These are phyloP conservation scores for Drosophila percnosoma DNA, from an alignment of 2,888 invertebrate species.

Conservation along the genomic window DNA sequence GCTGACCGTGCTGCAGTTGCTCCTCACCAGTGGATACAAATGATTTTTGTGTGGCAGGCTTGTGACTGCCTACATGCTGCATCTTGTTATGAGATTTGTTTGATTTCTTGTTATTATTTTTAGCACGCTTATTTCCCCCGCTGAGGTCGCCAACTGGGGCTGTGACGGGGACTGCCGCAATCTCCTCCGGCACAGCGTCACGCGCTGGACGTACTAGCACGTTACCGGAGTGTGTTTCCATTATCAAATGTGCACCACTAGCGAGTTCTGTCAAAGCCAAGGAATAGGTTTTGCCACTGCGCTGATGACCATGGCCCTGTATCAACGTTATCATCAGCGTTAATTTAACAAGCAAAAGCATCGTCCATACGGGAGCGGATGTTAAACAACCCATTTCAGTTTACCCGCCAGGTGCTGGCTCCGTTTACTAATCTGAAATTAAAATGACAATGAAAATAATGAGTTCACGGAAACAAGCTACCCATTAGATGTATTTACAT, in stretches of 20 bases:
- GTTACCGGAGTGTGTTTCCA: slow-evolving; percentile 55
- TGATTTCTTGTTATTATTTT: slow-evolving; percentile 79
- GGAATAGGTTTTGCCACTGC: slow-evolving; percentile 34
- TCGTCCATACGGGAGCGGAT: slow-evolving; percentile 19
- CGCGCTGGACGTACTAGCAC: slow-evolving; percentile 78
- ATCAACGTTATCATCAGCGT: slow-evolving; percentile 49
- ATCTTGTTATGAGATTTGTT: slow-evolving; percentile 63
- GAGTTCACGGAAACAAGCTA: slow-evolving; percentile 7
- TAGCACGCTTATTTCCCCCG: slow-evolving; percentile 44
- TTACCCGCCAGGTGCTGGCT: slow-evolving; percentile 3
- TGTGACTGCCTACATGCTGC: slow-evolving; percentile 43
- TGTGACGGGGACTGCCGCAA: slow-evolving; percentile 2
- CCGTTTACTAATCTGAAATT: slow-evolving; percentile 31
- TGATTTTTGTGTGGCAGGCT: slow-evolving; percentile 52
- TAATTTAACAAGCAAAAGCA: slow-evolving; percentile 50
- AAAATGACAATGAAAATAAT: slow-evolving; percentile 37
- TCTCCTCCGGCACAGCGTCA: slow-evolving; percentile 49
- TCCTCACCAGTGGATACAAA: slow-evolving; percentile 42
- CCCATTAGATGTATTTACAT: neutral
- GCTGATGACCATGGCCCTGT: slow-evolving; percentile 53
- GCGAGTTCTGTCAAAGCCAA: slow-evolving; percentile 26
- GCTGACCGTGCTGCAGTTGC: slow-evolving; percentile 59
- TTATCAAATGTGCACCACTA: slow-evolving; percentile 59
- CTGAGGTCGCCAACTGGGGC: slow-evolving; percentile 1
- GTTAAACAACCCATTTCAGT: slow-evolving; percentile 58